A percentile compares a stretch with the other conserved stretches of the same genome.
These are phyloP conservation scores for Cherax destructor DNA, from an alignment of 1,140 invertebrate genomes.

Conservation along the genomic window DNA sequence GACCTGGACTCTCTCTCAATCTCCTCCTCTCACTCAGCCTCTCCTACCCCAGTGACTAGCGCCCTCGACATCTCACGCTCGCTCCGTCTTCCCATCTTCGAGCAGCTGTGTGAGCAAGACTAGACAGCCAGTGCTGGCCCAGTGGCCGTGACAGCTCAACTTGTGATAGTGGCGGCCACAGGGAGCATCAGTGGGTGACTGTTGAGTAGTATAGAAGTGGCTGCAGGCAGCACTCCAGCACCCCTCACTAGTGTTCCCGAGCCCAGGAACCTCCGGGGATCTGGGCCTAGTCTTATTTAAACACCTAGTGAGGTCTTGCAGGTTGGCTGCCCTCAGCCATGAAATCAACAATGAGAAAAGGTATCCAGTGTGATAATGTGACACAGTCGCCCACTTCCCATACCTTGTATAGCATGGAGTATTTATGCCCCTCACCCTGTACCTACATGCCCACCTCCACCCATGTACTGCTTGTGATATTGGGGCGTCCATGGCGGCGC, in stretches of 20 bases:
- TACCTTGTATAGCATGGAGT: constrained; percentile 33
- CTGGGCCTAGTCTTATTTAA: constrained; percentile 34
- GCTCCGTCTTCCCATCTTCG: constrained; percentile 82
- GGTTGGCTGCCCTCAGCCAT: neutral
- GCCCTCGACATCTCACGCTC: constrained; percentile 76
- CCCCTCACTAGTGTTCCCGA: neutral
- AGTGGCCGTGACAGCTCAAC: constrained; percentile 10
- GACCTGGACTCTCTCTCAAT: constrained; percentile 64
- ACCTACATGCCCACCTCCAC: neutral
- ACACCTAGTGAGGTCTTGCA: neutral
- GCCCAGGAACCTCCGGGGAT: neutral
- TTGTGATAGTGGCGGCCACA: constrained; percentile 28
- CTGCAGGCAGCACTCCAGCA: neutral
- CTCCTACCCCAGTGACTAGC: constrained; percentile 74
- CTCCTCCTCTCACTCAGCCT: constrained; percentile 64
- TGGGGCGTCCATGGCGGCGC: neutral
- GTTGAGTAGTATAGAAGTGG: neutral
- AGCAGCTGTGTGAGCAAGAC: constrained; percentile 77
- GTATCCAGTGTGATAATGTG: neutral
- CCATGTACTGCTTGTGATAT: constrained; percentile 39
- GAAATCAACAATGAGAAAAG: neutral
- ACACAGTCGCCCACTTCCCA: neutral
- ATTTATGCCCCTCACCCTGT: neutral
- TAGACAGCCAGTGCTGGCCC: constrained; percentile 14
- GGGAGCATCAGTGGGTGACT: neutral